phyloP scores from a whole-genome alignment of 2,797 vertebrate genomes.

The Ibycter americanus region DNA sequence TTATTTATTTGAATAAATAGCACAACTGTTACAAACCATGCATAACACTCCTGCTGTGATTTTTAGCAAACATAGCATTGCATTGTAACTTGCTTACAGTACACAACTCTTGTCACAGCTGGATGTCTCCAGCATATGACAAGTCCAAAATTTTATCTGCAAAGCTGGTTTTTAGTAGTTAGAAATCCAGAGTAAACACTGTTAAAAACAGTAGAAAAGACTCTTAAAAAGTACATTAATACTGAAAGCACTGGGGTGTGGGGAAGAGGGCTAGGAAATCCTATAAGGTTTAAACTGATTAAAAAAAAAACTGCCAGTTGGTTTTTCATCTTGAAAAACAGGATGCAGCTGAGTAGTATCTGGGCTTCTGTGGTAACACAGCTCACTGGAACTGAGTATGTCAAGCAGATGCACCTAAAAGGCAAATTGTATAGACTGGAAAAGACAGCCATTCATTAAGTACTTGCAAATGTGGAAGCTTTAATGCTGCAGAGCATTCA shows the following conservation, averaged over 20 bases:
- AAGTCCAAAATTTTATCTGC: not conserved
- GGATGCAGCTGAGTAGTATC: not conserved
- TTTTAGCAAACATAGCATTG: not conserved
- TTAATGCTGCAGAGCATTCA: not conserved
- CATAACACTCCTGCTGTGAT: not conserved
- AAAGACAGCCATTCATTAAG: not conserved
- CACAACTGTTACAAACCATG: not conserved
- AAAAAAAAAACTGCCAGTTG: not conserved
- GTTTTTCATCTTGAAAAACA: not conserved
- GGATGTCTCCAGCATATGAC: not conserved
- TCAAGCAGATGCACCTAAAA: not conserved
- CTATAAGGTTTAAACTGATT: not conserved
- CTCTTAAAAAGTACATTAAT: not conserved
- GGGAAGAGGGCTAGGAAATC: not conserved
- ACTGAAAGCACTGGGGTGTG: not conserved
- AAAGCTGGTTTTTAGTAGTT: constrained; percentile 34
- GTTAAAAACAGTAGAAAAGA: constrained; percentile 34
- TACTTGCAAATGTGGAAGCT: not conserved
- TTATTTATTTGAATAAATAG: constrained; percentile 52
- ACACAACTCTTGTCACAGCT: not conserved
- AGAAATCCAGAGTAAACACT: constrained; percentile 51
- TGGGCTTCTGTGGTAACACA: not conserved
- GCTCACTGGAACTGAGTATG: not conserved
- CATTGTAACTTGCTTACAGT: constrained; percentile 54
- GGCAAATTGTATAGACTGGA: not conserved